Evolutionary conservation across 2,888 invertebrate species (phyloP), one percentile per base, ranked within the genome.

Genomic region (Homarus gammarus): DNA sequence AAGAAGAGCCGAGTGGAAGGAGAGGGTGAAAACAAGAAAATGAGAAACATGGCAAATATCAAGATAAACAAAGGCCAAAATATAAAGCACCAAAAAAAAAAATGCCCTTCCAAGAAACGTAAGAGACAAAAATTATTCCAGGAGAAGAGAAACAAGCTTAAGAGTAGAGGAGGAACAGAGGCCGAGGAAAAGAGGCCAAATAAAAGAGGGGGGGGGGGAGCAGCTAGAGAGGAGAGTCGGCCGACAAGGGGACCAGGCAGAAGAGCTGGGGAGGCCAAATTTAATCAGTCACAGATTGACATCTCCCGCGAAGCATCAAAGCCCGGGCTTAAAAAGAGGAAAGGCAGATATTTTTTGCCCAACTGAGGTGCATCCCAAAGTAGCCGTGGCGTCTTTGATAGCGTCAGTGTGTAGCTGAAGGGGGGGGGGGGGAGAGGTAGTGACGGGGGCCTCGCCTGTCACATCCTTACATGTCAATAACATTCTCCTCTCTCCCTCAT

Each of bases 211-310:
- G 18, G 49, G 61, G 81, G 56, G 31, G 33, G 72, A 70, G 44
- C 10, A 70, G 49, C 27, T 31, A 31, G 31, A 44, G 68, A 70
- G 72, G 22, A 38, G 38, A 12, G 22, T 15, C 12, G 33, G 56
- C 6, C 10, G 61, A 51, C 12, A 40, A 77, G 8, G 40, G 64
- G 40, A 36, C 15, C 33, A 64, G 64, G 27, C 15, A 61, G n/a
- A 38, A 81, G 38, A 31, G n/a, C 40, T 75, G 33, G 77, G 40
- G 49, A 33, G 38, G 70, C 56, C n/a, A 86, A 86, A 86, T 86
- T 79, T 86, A 86, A 86, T 86, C 79, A 86, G 78, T 36, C 51
- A 27, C 70, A 79, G 86, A 86, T 86, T 86, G 79, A 79, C 86
- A 78, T 86, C 86, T 86, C 79, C 49, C 70, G 33, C 86, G 8